phyloP scores from a whole-genome alignment of 2,113 vertebrate genomes.

The Junco hyemalis region DNA sequence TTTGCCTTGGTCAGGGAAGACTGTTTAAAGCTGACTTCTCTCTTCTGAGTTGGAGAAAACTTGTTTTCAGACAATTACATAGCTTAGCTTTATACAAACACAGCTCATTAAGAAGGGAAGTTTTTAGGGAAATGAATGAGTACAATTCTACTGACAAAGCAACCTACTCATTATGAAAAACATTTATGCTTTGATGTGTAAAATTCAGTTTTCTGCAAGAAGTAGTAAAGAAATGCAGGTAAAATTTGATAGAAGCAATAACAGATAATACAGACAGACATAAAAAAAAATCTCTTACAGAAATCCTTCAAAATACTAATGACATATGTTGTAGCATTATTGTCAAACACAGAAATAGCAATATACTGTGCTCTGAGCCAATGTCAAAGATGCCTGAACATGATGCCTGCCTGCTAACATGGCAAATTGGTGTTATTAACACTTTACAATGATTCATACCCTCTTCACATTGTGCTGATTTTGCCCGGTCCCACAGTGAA shows the following conservation, averaged over 20 bases:
- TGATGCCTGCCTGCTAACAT: not conserved
- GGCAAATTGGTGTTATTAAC: not conserved
- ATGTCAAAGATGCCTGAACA: slow-evolving; percentile 20
- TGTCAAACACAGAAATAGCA: not conserved
- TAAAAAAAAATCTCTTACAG: not conserved
- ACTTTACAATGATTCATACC: not conserved
- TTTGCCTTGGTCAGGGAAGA: not conserved
- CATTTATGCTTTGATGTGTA: not conserved
- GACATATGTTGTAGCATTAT: not conserved
- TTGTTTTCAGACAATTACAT: not conserved
- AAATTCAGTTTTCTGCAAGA: not conserved
- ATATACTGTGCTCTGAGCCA: not conserved
- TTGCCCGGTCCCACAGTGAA: not conserved
- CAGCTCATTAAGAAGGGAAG: slow-evolving; percentile 4
- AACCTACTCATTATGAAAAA: not conserved
- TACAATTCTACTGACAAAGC: not conserved
- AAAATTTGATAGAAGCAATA: slow-evolving; percentile 9
- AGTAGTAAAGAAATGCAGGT: not conserved
- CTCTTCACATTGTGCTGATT: slow-evolving; percentile 12
- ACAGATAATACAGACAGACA: not conserved
- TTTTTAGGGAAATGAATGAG: not conserved
- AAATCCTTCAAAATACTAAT: slow-evolving; percentile 20
- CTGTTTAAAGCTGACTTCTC: not conserved
- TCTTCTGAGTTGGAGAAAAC: not conserved
- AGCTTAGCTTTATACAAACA: not conserved